These are phyloP conservation scores for chimpanzee (Pan troglodytes) DNA, from an alignment of 2,113 vertebrate species.

Conservation along the genomic window DNA sequence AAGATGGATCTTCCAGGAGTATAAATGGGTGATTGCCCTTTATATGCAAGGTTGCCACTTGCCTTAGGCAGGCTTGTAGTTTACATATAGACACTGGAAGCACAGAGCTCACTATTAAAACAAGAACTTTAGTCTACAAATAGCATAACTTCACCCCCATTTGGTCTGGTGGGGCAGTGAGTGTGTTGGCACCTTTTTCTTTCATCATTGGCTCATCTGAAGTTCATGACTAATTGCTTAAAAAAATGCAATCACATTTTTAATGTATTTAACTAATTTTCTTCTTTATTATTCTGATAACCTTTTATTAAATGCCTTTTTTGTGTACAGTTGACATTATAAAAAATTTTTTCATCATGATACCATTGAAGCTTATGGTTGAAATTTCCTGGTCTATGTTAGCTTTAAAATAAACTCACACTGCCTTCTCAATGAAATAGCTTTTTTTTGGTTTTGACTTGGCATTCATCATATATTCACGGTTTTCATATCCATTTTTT, in stretches of 20 bases:
- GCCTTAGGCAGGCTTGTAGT: neutral
- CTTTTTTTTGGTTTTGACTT: conserved; percentile 27
- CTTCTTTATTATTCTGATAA: neutral
- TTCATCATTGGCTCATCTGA: neutral
- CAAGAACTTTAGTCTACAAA: neutral
- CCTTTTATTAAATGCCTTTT: conserved; percentile 7
- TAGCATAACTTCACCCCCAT: neutral
- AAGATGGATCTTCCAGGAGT: neutral
- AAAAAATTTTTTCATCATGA: neutral
- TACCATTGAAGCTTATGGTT: neutral
- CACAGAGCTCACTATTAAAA: neutral
- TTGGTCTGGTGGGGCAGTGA: neutral
- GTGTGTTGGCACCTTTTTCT: neutral
- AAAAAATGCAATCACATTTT: neutral
- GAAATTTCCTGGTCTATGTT: conserved; percentile 21
- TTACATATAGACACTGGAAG: neutral
- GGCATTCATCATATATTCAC: neutral
- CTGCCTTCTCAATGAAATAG: conserved; percentile 8
- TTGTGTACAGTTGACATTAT: neutral
- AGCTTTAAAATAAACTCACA: conserved; percentile 14
- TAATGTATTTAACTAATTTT: neutral
- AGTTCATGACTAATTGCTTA: neutral
- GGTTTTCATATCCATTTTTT: neutral
- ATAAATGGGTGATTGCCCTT: neutral
- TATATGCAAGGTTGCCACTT: neutral